These are phyloP conservation scores for Cancer borealis DNA, from an alignment of 2,888 invertebrate genomes.

Conservation along the genomic window DNA sequence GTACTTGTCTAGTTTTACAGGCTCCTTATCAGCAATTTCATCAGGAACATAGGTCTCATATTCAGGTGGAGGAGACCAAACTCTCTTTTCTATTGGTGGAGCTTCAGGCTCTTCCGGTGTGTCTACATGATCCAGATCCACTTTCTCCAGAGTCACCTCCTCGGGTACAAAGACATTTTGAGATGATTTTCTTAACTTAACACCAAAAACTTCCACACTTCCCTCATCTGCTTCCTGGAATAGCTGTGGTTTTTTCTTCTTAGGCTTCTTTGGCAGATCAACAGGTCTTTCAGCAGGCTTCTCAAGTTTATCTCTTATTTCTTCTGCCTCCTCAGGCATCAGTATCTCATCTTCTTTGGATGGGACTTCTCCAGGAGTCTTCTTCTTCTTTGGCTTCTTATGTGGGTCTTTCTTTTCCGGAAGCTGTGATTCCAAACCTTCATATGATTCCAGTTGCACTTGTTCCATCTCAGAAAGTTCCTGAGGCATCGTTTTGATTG, in stretches of 20 bases:
- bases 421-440: slow-evolving; percentile 25
- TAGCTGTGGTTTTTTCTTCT: slow-evolving; percentile 28
- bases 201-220: slow-evolving; percentile 46
- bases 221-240: slow-evolving; percentile 51
- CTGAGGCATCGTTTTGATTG: background rate
- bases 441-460: background rate
- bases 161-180: slow-evolving; percentile 66
- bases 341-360: background rate
- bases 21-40: slow-evolving; percentile 65
- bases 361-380: background rate
- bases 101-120: slow-evolving; percentile 63
- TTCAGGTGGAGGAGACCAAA: slow-evolving; percentile 64
- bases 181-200: slow-evolving; percentile 62
- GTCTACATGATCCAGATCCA: slow-evolving; percentile 61
- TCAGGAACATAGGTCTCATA: slow-evolving; percentile 70
- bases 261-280: slow-evolving; percentile 5
- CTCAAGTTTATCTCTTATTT: background rate
- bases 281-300: slow-evolving; percentile 47
- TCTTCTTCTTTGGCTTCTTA: slow-evolving; percentile 56
- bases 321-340: background rate
- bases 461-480: background rate
- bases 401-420: slow-evolving; percentile 62
- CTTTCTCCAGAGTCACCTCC: slow-evolving; percentile 56
- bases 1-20: slow-evolving; percentile 55
- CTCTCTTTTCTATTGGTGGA: slow-evolving; percentile 36